Conservation (phyloP, 2,888 invertebrate genomes). For the Pammene fasciana region DNA sequence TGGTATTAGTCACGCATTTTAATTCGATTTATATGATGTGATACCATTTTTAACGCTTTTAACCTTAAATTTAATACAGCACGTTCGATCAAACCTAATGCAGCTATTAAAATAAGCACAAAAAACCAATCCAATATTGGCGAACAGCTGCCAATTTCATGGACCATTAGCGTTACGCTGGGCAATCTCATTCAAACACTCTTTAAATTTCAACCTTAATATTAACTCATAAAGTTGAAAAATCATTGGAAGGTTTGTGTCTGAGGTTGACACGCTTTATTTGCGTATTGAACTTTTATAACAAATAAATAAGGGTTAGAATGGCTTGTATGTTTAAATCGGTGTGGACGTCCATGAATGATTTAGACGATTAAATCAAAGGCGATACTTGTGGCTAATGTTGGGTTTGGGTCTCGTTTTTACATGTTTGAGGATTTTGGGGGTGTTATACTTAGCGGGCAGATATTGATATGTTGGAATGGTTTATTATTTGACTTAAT, state of each 20-base stretch:
- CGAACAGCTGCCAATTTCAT: conserved; percentile 68
- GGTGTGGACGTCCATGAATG: conserved; percentile 23
- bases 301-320: background rate
- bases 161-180: conserved; percentile 66
- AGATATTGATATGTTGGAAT: background rate
- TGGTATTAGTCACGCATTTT: background rate
- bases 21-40: background rate
- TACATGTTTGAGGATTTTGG: conserved; percentile 1
- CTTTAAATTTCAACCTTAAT: conserved; percentile 6
- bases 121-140: conserved; percentile 59
- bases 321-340: conserved; percentile 10
- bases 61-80: conserved; percentile 28
- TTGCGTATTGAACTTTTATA: background rate
- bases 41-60: conserved; percentile 5
- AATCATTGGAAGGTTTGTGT: background rate
- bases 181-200: conserved; percentile 51
- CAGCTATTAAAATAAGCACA: conserved; percentile 41
- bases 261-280: conserved; percentile 14
- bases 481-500: conserved; percentile 9
- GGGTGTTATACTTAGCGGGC: conserved; percentile 1
- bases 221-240: background rate
- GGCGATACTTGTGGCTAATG: conserved; percentile 36
- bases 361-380: conserved; percentile 35
- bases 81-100: conserved; percentile 35
- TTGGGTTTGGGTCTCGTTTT: conserved; percentile 27